These are phyloP conservation scores for Drosophila equinoxialis DNA, from an alignment of 1,140 invertebrate species.

Conservation along the genomic window DNA sequence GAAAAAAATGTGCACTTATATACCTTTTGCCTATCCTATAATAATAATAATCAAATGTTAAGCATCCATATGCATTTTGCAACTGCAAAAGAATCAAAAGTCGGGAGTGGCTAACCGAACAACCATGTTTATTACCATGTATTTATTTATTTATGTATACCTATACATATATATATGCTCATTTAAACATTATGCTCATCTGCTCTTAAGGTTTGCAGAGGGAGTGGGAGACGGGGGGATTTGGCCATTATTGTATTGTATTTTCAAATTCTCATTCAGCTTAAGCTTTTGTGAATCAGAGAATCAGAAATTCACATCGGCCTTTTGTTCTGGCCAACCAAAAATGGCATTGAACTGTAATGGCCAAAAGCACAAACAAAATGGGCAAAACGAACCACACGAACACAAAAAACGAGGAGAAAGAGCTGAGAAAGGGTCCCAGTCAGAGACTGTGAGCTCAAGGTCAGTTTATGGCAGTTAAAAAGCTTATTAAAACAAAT, in stretches of 20 bases:
- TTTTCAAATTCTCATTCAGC: constrained; percentile 57
- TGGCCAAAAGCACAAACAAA: constrained; percentile 45
- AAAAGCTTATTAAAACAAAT: constrained; percentile 70
- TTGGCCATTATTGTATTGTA: constrained; percentile 59
- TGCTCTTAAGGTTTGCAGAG: neutral
- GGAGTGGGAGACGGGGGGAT: neutral
- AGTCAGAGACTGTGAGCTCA: constrained; percentile 43
- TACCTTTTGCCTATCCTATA: neutral
- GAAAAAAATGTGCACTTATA: constrained; percentile 1
- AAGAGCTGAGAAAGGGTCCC: constrained; percentile 31
- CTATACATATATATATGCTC: constrained; percentile 43
- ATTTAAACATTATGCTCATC: constrained; percentile 70
- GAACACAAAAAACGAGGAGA: constrained; percentile 14
- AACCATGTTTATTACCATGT: constrained; percentile 34
- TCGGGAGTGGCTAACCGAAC: constrained; percentile 33
- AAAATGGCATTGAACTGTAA: constrained; percentile 73
- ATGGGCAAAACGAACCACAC: neutral
- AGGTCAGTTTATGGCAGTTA: constrained; percentile 68
- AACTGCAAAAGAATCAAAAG: constrained; percentile 10
- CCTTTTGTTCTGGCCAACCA: constrained; percentile 39
- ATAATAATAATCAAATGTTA: neutral
- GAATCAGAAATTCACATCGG: constrained; percentile 61
- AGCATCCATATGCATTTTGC: constrained; percentile 5
- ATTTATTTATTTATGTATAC: constrained; percentile 33
- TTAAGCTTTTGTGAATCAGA: constrained; percentile 65